A percentile compares a stretch with the other conserved stretches of the same genome.
phyloP scores from a whole-genome alignment of 2,797 vertebrate genomes.

The Myoxocephalus aenaeus region DNA sequence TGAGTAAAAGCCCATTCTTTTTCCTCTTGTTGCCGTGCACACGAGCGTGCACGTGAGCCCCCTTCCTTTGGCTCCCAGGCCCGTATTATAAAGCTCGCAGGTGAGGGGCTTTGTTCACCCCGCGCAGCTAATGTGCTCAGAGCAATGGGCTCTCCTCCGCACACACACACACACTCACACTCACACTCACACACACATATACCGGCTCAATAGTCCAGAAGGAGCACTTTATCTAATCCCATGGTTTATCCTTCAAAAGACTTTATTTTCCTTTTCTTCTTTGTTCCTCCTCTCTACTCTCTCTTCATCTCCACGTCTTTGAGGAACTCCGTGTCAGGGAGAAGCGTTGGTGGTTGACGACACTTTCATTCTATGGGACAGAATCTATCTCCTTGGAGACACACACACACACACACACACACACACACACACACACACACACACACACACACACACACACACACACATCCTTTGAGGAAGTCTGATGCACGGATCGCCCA shows the following conservation, averaged over 20 bases:
- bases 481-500: constrained; percentile 32
- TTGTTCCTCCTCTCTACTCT: constrained; percentile 61
- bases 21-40: constrained; percentile 23
- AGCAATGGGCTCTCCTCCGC: constrained; percentile 66
- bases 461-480: constrained; percentile 51
- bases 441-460: constrained; percentile 27
- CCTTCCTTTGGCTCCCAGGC: constrained; percentile 49
- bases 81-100: constrained; percentile 75
- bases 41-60: constrained; percentile 21
- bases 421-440: constrained; percentile 33
- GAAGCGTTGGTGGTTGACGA: constrained; percentile 62
- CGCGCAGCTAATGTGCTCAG: constrained; percentile 79
- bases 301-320: constrained; percentile 75
- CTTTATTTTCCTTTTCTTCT: constrained; percentile 70
- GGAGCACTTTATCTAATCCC: constrained; percentile 86
- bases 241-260: constrained; percentile 88
- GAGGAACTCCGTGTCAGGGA: constrained; percentile 75
- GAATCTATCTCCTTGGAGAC: constrained; percentile 69
- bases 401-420: too few relatives aligned
- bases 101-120: constrained; percentile 81
- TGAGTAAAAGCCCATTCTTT: constrained; percentile 44
- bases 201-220: constrained; percentile 81
- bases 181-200: constrained; percentile 15
- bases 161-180: constrained; percentile 33
- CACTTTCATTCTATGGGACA: constrained; percentile 67